Conservation (phyloP, 2,797 vertebrate genomes). For the Cyprinella venusta region DNA sequence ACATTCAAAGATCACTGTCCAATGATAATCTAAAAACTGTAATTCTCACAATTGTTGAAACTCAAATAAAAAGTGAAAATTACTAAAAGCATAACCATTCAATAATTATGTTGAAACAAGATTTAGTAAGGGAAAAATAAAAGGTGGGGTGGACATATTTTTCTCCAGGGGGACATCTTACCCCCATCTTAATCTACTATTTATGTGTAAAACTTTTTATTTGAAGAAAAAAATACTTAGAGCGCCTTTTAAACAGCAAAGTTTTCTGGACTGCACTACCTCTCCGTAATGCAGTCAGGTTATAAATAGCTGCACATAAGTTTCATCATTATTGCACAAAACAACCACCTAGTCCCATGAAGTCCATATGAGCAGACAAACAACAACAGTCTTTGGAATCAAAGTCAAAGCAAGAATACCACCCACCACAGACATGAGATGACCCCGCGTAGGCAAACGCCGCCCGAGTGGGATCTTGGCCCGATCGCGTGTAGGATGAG, state of each 20-base stretch:
- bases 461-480: constrained; percentile 90
- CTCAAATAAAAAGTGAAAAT: neutral
- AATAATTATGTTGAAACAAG: neutral
- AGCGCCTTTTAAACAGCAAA: neutral
- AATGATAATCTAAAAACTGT: neutral
- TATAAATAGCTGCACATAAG: constrained; percentile 18
- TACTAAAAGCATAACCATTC: neutral
- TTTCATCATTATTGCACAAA: constrained; percentile 15
- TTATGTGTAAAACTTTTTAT: neutral
- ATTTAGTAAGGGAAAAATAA: neutral
- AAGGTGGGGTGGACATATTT: neutral
- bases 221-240: neutral
- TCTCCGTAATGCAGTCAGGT: neutral
- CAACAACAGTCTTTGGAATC: constrained; percentile 18
- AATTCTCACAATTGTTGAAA: neutral
- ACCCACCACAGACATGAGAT: constrained; percentile 92
- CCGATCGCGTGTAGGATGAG: constrained; percentile 90
- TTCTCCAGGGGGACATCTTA: neutral
- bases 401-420: constrained; percentile 34
- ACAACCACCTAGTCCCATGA: neutral
- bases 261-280: neutral
- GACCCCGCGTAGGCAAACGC: constrained; percentile 90
- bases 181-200: neutral
- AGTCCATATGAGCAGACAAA: constrained; percentile 17
- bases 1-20: neutral